Evolutionary conservation across 2,888 invertebrate species (phyloP), one percentile per base, ranked within the genome.

Genomic region (Cecidostiba fungosa): DNA sequence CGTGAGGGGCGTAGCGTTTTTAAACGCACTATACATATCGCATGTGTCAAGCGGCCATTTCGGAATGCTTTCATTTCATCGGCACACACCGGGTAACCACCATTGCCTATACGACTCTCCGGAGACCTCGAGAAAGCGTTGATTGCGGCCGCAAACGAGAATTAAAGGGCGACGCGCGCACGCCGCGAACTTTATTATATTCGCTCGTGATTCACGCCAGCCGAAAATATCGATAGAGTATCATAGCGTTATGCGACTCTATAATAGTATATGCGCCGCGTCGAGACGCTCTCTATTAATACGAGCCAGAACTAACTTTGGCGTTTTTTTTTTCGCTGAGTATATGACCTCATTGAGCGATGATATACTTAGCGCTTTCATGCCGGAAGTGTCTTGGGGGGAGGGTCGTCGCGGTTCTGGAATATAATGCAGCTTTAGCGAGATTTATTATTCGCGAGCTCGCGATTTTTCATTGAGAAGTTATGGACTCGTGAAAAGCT

Each of bases 81-180:
- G 89, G 87, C 84, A 87, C 88, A 87, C 87, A 29, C 47, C 14
- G 39, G 6, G 36, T 50, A 36, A 59, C 70, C 16, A n/a, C 29
- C 78, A 14, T 73, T 29, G 39, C 12, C 39, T 10, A 43, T 88
- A 90, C 88, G 90, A 89, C 89, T 87, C 91, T 89, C 90, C 74
- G 47, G 90, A 89, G 91, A 88, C 87, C 86, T 14, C n/a, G 47
- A 50, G 39, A n/a, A 8, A 54, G 43, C 81, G 87, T 88, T 88
- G 87, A 88, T 89, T 89, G 89, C 87, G 82, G 82, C 87, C 77
- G 85, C 85, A 82, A 86, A 87, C 88, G 87, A 83, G 87, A 88
- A 88, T 88, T 88, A 89, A 89, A 89, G 88, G 88, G 88, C 87
- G 88, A 88, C 74, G 86, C 54, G 14, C 14, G 50, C 50, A 16